Percentiles rank a stretch among this genome's conserved stretches.
These are phyloP conservation scores for Chaetura pelagica DNA, from an alignment of 2,113 vertebrate species.

Conservation along the genomic window DNA sequence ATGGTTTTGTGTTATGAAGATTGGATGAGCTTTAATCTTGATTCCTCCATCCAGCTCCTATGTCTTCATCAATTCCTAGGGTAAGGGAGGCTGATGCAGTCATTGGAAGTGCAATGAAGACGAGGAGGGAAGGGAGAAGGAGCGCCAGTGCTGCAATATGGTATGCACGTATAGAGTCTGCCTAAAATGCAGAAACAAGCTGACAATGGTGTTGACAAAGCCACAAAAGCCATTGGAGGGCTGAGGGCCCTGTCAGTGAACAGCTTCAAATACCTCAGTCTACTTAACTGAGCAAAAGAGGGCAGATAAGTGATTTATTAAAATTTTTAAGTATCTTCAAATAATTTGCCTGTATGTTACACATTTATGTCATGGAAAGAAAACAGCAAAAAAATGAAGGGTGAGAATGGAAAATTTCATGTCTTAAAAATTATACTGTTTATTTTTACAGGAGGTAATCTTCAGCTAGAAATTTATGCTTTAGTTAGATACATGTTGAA, in stretches of 20 bases:
- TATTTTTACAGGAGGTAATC: not conserved
- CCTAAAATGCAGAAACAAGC: not conserved
- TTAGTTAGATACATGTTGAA: not conserved
- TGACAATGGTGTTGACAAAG: not conserved
- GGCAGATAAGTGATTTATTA: not conserved
- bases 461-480: not conserved
- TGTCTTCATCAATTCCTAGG: not conserved
- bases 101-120: not conserved
- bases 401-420: not conserved
- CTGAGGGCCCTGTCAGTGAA: not conserved
- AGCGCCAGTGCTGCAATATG: not conserved
- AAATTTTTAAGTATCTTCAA: not conserved
- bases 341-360: accelerated
- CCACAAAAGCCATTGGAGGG: not conserved
- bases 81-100: not conserved
- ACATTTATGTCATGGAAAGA: not conserved
- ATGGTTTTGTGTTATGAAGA: not conserved
- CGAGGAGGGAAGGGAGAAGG: not conserved
- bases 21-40: not conserved
- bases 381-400: not conserved
- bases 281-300: not conserved
- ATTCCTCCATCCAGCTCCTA: too few relatives aligned
- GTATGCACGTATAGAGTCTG: not conserved
- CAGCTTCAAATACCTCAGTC: not conserved
- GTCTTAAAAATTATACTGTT: not conserved